Conservation (phyloP, 2,113 vertebrate genomes). For the Toxostoma redivivum region DNA sequence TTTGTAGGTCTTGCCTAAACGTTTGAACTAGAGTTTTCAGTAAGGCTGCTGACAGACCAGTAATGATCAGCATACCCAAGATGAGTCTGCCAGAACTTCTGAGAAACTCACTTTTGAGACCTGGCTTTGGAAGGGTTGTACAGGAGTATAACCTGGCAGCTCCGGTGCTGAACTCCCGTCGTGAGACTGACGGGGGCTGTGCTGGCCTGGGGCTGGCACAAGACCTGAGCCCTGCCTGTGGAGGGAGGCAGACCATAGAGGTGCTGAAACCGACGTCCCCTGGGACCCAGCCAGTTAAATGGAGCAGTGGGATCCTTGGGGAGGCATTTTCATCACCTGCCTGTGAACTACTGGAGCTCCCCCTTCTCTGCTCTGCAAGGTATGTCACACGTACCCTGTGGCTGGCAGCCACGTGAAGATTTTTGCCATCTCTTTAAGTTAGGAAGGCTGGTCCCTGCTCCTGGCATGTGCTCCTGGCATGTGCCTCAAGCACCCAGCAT, state of each 20-base stretch:
- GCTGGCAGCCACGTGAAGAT: not conserved
- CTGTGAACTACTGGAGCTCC: conserved; percentile 39
- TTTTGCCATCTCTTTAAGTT: not conserved
- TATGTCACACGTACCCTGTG: conserved; percentile 24
- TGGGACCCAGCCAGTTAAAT: not conserved
- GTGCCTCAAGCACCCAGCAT: not conserved
- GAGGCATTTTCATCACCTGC: not conserved
- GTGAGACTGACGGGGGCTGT: not conserved
- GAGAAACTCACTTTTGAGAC: not conserved
- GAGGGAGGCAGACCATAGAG: not conserved
- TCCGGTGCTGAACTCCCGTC: not conserved
- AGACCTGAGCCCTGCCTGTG: not conserved
- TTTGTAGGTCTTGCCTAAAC: not conserved
- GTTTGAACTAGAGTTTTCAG: not conserved
- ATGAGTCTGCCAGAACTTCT: not conserved
- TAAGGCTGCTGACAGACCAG: not conserved
- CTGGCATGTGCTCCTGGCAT: not conserved
- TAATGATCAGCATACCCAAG: not conserved
- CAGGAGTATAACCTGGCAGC: not conserved
- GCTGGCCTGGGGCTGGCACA: not conserved
- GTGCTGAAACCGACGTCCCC: not conserved
- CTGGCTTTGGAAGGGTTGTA: not conserved
- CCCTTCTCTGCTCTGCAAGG: conserved; percentile 47
- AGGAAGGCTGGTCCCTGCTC: not conserved
- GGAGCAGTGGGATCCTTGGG: conserved; percentile 38